A percentile compares a stretch with the other conserved stretches of the same genome.
Conservation (phyloP, 1,140 invertebrate species). For the Drosophila navojoa region DNA sequence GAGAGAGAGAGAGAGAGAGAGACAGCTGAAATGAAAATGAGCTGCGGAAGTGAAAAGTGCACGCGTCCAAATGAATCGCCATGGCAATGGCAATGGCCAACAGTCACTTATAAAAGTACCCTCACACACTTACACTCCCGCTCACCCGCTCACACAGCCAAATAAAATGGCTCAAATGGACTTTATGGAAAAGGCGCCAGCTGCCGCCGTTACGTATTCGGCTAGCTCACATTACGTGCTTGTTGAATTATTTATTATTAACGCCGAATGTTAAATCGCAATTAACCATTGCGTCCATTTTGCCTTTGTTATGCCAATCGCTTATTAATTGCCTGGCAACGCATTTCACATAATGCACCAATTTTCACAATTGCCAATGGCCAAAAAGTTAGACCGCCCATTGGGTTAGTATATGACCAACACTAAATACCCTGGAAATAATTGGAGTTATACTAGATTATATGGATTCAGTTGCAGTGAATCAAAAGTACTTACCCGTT, state of each 20-base stretch:
- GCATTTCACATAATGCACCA: conserved; percentile 27
- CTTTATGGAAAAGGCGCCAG: conserved; percentile 9
- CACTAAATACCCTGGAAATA: background rate
- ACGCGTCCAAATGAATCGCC: conserved; percentile 43
- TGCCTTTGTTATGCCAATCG: conserved; percentile 35
- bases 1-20: background rate
- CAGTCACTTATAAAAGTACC: conserved; percentile 38
- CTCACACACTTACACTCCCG: background rate
- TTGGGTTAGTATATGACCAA: background rate
- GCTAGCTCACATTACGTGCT: conserved; percentile 22
- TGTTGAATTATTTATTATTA: conserved; percentile 71
- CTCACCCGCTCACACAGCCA: background rate
- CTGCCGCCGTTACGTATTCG: conserved; percentile 23
- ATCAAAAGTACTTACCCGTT: too few relatives aligned
- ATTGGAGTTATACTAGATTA: too few relatives aligned
- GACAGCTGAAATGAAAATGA: conserved; percentile 47
- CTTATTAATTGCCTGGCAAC: conserved; percentile 49
- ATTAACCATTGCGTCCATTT: conserved; percentile 24
- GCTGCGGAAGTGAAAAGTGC: conserved; percentile 59
- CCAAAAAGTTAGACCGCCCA: background rate
- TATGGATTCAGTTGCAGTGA: too few relatives aligned
- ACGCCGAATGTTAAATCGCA: conserved; percentile 52
- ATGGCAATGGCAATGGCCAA: conserved; percentile 40
- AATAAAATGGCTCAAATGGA: conserved; percentile 26
- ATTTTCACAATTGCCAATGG: conserved; percentile 41